Percentiles rank a stretch among this genome's conserved stretches.
These are phyloP conservation scores for Nycticebus coucang DNA, from an alignment of 2,113 vertebrate species.

Conservation along the genomic window DNA sequence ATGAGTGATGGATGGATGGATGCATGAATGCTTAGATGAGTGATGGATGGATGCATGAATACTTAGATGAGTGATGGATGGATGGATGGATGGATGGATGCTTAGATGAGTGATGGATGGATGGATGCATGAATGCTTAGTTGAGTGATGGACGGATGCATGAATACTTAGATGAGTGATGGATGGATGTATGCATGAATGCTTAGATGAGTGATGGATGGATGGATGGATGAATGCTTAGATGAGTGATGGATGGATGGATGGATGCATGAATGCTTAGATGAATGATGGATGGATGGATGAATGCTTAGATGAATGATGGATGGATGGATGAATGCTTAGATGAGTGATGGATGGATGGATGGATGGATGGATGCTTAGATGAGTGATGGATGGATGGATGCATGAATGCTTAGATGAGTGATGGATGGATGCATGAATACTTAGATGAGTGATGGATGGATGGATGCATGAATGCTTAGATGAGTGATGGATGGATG, in stretches of 20 bases:
- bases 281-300: too few relatives aligned
- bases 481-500: background rate
- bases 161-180: background rate
- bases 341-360: background rate
- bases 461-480: too few relatives aligned
- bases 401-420: accelerated
- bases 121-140: too few relatives aligned
- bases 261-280: too few relatives aligned
- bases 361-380: background rate
- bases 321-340: background rate
- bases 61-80: background rate
- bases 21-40: too few relatives aligned
- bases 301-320: background rate
- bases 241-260: too few relatives aligned
- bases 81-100: too few relatives aligned
- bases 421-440: background rate
- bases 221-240: too few relatives aligned
- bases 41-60: background rate
- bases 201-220: too few relatives aligned
- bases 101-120: background rate
- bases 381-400: too few relatives aligned
- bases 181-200: too few relatives aligned
- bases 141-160: too few relatives aligned
- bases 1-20: background rate
- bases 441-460: background rate